phyloP scores from a whole-genome alignment of 2,888 invertebrate species.

The Ectemnius cavifrons region DNA sequence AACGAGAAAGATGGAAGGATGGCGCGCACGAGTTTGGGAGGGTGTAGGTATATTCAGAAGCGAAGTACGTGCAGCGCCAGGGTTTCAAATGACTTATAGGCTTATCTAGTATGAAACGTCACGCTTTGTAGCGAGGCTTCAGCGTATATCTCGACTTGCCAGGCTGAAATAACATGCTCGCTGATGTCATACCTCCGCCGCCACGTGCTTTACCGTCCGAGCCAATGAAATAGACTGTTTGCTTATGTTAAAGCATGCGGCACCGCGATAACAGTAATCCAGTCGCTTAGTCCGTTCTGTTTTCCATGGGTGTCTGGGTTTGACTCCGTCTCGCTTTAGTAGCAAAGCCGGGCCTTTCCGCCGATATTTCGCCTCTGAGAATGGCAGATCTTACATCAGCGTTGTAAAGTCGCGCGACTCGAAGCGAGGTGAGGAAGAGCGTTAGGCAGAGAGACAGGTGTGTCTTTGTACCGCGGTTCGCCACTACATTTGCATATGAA shows the following conservation, averaged over 20 bases:
- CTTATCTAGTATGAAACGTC: constrained; percentile 49
- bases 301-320: too few species aligned
- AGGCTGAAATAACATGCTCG: constrained; percentile 60
- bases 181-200: constrained; percentile 56
- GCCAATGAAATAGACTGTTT: constrained; percentile 51
- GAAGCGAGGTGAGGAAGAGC: neutral
- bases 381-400: constrained; percentile 38
- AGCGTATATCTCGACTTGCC: constrained; percentile 27
- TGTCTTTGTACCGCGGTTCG: constrained; percentile 34
- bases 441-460: constrained; percentile 44
- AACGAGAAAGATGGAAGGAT: too few species aligned
- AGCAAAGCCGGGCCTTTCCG: neutral
- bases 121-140: constrained; percentile 33
- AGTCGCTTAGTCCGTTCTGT: constrained; percentile 41
- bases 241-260: constrained; percentile 54
- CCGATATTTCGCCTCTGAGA: constrained; percentile 23
- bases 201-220: constrained; percentile 33
- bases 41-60: constrained; percentile 34
- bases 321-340: too few species aligned
- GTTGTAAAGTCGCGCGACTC: constrained; percentile 12
- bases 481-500: constrained; percentile 53
- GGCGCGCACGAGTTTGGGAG: too few species aligned
- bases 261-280: constrained; percentile 52
- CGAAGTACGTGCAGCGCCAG: too few species aligned
- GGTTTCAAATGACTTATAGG: constrained; percentile 4